Percentiles rank a stretch among this genome's conserved stretches.
phyloP scores from a whole-genome alignment of 1,140 invertebrate genomes.

The Drosophila athabasca region DNA sequence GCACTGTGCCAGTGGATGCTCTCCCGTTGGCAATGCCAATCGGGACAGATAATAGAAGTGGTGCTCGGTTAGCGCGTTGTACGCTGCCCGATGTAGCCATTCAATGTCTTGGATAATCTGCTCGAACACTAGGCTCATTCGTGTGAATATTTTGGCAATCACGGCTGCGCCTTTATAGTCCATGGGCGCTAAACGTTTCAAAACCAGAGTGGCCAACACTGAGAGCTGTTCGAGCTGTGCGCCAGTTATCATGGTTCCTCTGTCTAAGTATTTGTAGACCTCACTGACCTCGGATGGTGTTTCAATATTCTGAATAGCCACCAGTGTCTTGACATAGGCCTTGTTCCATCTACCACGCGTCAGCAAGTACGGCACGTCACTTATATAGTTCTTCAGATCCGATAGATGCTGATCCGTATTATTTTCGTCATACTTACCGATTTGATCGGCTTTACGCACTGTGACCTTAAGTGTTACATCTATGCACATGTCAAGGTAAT shows the following conservation, averaged over 20 bases:
- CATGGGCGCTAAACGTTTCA: background rate
- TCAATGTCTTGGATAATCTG: background rate
- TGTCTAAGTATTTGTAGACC: background rate
- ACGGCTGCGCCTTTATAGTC: background rate
- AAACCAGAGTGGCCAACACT: background rate
- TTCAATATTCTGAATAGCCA: background rate
- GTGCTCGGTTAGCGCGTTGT: conserved; percentile 13
- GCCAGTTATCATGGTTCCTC: background rate
- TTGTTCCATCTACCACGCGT: conserved; percentile 14
- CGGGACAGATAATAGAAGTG: conserved; percentile 18
- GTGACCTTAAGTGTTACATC: background rate
- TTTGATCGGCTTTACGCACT: too few relatives aligned
- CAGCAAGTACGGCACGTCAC: background rate
- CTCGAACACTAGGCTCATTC: background rate
- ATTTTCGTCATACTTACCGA: background rate
- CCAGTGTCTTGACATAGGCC: conserved; percentile 2
- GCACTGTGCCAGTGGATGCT: conserved; percentile 26
- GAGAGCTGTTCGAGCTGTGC: conserved; percentile 28
- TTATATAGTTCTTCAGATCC: background rate
- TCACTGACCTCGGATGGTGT: background rate
- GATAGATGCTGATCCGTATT: too few relatives aligned
- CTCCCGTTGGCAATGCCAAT: background rate
- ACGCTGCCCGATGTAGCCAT: conserved; percentile 21
- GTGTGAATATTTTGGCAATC: conserved; percentile 1
- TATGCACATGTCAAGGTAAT: conserved; percentile 24